Percentiles rank a stretch among this genome's conserved stretches.
Evolutionary conservation across 2,113 vertebrate genomes (phyloP).

Genomic region (Chroicocephalus ridibundus): DNA sequence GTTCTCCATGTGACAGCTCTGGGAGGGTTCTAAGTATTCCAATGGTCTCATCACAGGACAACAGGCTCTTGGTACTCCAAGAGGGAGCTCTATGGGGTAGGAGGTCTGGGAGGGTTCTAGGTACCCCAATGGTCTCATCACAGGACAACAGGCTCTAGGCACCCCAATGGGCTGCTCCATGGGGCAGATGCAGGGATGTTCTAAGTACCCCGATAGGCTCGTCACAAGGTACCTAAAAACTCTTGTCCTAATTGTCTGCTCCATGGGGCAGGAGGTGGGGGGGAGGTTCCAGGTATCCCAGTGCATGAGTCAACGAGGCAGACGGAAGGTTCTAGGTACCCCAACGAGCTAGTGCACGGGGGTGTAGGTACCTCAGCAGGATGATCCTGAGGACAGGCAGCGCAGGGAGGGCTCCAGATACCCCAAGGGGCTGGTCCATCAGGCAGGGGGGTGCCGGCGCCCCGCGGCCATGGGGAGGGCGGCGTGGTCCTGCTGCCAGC

Average conservation of each 20-base stretch:
- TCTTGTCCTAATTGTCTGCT: neutral
- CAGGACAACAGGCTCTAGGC: neutral
- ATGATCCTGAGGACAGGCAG: neutral
- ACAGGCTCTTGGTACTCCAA: neutral
- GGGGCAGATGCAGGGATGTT: neutral
- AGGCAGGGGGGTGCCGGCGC: neutral
- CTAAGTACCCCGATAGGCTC: neutral
- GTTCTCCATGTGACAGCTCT: too few relatives aligned
- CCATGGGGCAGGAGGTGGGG: neutral
- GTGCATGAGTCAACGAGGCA: neutral
- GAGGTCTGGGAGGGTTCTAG: neutral
- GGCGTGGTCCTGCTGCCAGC: rapidly evolving
- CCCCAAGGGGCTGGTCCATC: neutral
- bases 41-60: neutral
- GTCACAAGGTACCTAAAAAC: neutral
- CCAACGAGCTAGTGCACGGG: neutral
- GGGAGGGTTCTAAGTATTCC: neutral
- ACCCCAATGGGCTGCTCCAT: neutral
- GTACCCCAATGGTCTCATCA: neutral
- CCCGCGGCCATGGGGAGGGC: neutral
- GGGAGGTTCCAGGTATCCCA: neutral
- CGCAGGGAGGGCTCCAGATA: too few relatives aligned
- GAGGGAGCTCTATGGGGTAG: neutral
- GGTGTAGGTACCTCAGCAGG: neutral
- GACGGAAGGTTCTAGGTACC: neutral